phyloP scores from a whole-genome alignment of 2,113 vertebrate species.

The Phalacrocorax pelagicus region DNA sequence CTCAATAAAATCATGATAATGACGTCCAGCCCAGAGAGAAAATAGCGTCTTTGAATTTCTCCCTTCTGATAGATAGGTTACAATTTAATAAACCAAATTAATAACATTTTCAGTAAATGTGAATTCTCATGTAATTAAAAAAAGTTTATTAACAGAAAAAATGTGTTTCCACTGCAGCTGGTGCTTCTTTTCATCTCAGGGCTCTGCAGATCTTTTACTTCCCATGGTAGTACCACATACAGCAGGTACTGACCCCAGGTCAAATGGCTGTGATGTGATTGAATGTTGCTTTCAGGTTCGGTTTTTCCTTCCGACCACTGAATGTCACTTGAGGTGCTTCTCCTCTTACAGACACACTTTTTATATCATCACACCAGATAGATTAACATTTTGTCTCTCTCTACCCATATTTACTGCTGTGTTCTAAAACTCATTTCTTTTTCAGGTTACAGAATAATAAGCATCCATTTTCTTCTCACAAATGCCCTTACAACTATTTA shows the following conservation, averaged over 20 bases:
- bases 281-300: background rate
- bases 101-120: background rate
- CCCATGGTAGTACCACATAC: background rate
- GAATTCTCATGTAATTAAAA: background rate
- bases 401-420: background rate
- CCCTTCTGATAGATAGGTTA: background rate
- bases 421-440: background rate
- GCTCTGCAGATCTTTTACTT: slow-evolving; percentile 1
- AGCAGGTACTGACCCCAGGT: slow-evolving; percentile 22
- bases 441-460: background rate
- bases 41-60: background rate
- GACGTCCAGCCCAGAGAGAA: background rate
- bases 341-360: background rate
- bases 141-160: background rate
- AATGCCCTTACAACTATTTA: background rate
- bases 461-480: background rate
- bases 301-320: background rate
- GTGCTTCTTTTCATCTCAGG: background rate
- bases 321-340: background rate
- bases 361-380: background rate
- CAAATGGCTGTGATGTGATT: background rate
- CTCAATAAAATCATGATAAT: background rate
- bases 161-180: background rate
- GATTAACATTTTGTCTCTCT: background rate
- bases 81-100: background rate